Base-by-base conservation (phyloP, 2,113 vertebrate genomes). In the Cisticola juncidis region DNA sequence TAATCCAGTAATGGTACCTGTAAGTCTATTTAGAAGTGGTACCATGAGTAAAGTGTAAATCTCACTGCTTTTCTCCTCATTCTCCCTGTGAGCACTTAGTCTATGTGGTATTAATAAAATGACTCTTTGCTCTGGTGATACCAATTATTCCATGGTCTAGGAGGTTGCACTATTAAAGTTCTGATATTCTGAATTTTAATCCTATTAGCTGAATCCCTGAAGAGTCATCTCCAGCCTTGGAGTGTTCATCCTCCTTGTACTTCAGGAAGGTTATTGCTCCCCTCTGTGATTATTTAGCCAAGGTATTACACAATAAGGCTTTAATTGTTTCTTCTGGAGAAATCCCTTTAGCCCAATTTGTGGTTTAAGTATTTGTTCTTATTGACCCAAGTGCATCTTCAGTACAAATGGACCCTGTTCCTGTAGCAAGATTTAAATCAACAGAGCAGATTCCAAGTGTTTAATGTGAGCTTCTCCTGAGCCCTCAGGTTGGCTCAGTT, bases 251-350 rank as follows among this genome's bases (percentile, higher is more conserved):
- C 72, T 92, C 81, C 71, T 36, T 10, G 70, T 77, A 44, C 81
- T 90, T 74, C 74, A 42, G 35, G 65, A 62, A 51, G 40, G 77
- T 92, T 90, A 76, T 79, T 81, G 57, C 24, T 91, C 64, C 77
- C 58, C 65, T 84, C 50, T 86, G 83, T 72, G 81, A 89, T 95
- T 92, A 81, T 91, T 94, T 95, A 94, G 71, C 35, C 73, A 81
- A 92, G 84, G 81, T 90, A 92, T 83, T 96, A 71, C 56, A 60
- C 84, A 90, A 79, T 88, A 54, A 69, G 60, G 69, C 86, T 93
- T 95, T 96, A 97, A 95, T 96, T 91, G 93, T 91, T 94, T 97
- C 86, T 92, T 80, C 79, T 88, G 58, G 60, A 96, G 94, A 91
- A 95, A 93, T 96, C 93, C 90, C 94, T 80, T 92, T 64, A 79